A percentile compares a stretch with the other conserved stretches of the same genome.
Evolutionary conservation across 2,888 invertebrate genomes (phyloP).

Genomic region (Arrhopalites spinosus): DNA sequence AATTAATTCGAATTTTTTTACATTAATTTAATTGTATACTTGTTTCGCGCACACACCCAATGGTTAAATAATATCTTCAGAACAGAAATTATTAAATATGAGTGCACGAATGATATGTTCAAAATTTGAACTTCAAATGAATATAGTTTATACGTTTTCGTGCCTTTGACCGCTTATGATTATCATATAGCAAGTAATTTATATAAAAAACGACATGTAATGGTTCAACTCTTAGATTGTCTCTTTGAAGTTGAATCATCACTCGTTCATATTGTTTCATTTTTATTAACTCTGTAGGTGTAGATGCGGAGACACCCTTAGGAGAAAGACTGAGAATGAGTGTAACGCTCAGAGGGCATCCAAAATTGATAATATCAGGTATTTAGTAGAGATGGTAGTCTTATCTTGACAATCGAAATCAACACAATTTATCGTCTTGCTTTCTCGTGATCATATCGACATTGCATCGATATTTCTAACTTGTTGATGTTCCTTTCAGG

Average conservation of each 20-base stretch:
- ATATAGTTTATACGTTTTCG: not conserved
- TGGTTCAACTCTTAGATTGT: too few relatives aligned
- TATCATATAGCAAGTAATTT: not conserved
- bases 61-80: too few relatives aligned
- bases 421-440: too few relatives aligned
- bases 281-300: constrained; percentile 21
- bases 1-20: too few relatives aligned
- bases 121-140: too few relatives aligned
- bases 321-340: constrained; percentile 24
- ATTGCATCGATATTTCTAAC: not conserved
- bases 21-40: too few relatives aligned
- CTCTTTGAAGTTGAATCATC: not conserved
- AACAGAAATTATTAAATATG: too few relatives aligned
- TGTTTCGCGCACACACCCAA: too few relatives aligned
- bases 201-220: not conserved
- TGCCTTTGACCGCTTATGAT: not conserved
- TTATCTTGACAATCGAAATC: too few relatives aligned
- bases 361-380: constrained; percentile 22
- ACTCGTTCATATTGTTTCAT: constrained; percentile 11
- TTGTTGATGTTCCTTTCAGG: not conserved
- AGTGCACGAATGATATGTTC: too few relatives aligned
- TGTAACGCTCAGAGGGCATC: constrained; percentile 21
- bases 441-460: too few relatives aligned
- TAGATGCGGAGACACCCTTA: not conserved
- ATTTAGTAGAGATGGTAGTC: too few relatives aligned